phyloP scores from a whole-genome alignment of 2,888 invertebrate genomes.

The Acrocera orbiculus region DNA sequence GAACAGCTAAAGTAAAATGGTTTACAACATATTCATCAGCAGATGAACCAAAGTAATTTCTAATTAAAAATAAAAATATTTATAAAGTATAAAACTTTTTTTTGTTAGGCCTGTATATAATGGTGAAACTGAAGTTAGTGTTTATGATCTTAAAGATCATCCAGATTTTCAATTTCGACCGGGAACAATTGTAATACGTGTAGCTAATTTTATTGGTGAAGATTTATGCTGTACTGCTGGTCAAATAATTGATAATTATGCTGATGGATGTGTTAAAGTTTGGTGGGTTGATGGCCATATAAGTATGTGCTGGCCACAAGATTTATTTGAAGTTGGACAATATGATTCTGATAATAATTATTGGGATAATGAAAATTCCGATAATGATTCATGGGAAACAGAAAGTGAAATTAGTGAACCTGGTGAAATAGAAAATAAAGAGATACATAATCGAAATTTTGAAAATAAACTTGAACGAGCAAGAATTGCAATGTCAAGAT shows the following conservation, averaged over 20 bases:
- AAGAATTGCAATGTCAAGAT: constrained; percentile 50
- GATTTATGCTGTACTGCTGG: constrained; percentile 63
- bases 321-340: constrained; percentile 63
- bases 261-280: constrained; percentile 72
- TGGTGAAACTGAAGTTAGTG: constrained; percentile 70
- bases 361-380: constrained; percentile 49
- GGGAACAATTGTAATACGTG: constrained; percentile 74
- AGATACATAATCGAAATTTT: constrained; percentile 41
- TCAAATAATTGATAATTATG: constrained; percentile 77
- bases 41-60: constrained; percentile 51
- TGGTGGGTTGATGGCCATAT: constrained; percentile 79
- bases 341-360: constrained; percentile 61
- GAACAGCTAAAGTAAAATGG: constrained; percentile 78
- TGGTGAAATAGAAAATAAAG: constrained; percentile 20
- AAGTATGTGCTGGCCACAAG: constrained; percentile 85
- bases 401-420: constrained; percentile 41
- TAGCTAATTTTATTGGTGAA: constrained; percentile 60
- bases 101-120: constrained; percentile 44
- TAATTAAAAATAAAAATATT: not conserved
- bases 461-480: constrained; percentile 62
- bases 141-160: constrained; percentile 90
- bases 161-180: constrained; percentile 86
- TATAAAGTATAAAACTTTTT: not conserved
- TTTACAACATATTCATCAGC: constrained; percentile 62
- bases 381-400: constrained; percentile 70